Evolutionary conservation across 2,797 vertebrate genomes (phyloP).

Genomic region (Heterohyrax brucei): DNA sequence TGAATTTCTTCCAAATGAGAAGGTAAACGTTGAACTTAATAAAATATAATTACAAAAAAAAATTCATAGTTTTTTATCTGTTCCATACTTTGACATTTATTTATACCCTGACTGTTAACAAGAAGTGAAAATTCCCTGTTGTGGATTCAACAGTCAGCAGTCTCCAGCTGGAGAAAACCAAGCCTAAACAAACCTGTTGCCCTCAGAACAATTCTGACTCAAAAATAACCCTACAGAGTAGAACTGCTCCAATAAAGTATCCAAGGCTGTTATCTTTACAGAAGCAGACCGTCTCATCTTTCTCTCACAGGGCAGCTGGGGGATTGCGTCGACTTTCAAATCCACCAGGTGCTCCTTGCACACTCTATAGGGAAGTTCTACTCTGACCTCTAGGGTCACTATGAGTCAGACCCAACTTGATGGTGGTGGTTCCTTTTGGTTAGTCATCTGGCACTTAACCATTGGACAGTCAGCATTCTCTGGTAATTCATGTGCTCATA

Average conservation of each 20-base stretch:
- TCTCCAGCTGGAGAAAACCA: neutral
- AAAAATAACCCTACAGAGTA: neutral
- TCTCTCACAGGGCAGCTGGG: neutral
- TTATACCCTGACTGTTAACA: neutral
- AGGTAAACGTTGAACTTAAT: slow-evolving; percentile 18
- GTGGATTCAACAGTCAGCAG: fast-evolving
- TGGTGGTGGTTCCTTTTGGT: neutral
- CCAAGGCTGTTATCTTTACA: neutral
- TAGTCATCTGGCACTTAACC: neutral
- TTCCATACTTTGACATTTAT: neutral
- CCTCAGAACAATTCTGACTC: neutral
- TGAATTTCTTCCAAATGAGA: slow-evolving; percentile 41
- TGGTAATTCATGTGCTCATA: neutral
- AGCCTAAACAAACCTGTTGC: neutral
- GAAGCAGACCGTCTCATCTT: neutral
- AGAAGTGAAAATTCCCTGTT: neutral
- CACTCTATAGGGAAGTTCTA: no score
- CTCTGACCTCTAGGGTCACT: no score
- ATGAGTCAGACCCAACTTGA: no score
- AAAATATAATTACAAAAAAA: slow-evolving; percentile 44
- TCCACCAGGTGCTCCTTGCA: no score
- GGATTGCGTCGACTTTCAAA: neutral
- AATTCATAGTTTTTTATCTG: neutral
- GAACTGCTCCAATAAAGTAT: neutral
- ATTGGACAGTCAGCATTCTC: neutral